These are phyloP conservation scores for Thecocarcelia acutangulata DNA, from an alignment of 2,888 invertebrate genomes.

Conservation along the genomic window DNA sequence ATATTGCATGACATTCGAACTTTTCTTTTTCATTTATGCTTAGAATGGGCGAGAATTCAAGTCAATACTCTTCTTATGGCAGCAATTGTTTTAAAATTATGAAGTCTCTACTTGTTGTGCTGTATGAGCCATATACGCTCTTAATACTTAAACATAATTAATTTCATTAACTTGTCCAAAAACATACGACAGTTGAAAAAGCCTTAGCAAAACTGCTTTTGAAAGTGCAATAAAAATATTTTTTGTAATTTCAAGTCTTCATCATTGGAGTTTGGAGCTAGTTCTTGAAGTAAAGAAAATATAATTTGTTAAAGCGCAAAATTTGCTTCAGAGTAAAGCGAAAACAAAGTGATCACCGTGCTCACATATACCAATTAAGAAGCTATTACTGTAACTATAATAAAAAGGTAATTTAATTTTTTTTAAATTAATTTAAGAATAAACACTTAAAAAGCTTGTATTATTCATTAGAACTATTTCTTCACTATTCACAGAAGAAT, in stretches of 20 bases:
- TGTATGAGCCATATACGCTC: neutral
- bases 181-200: neutral
- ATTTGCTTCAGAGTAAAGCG: neutral
- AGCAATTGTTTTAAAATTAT: constrained; percentile 75
- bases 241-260: constrained; percentile 62
- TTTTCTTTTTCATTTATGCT: no score
- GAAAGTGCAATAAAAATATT: constrained; percentile 68
- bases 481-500: no score
- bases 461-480: neutral
- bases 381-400: constrained; percentile 35
- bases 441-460: neutral
- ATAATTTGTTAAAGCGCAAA: constrained; percentile 22
- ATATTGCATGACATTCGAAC: no score
- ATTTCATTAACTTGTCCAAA: constrained; percentile 62
- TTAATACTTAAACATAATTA: constrained; percentile 70
- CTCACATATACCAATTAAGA: constrained; percentile 33
- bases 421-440: constrained; percentile 17
- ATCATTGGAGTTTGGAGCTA: constrained; percentile 4
- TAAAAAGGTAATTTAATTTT: neutral
- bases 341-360: constrained; percentile 2
- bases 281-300: constrained; percentile 3
- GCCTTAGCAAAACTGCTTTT: constrained; percentile 53
- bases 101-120: constrained; percentile 74
- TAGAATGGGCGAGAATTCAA: no score
- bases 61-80: no score